Conservation (phyloP, 2,113 vertebrate species). For the Cephalopterus ornatus region DNA sequence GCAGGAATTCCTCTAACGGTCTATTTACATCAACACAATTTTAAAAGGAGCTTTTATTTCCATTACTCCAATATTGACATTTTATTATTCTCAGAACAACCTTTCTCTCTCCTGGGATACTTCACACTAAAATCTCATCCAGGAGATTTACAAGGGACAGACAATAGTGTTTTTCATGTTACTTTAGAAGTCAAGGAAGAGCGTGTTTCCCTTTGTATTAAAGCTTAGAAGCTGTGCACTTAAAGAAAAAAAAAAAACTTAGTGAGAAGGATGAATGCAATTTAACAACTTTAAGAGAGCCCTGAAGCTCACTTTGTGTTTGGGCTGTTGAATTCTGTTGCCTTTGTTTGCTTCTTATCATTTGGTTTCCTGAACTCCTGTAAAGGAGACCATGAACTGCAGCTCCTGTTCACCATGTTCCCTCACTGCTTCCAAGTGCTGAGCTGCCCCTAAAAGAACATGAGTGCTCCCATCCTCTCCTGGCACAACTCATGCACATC, state of each 20-base stretch:
- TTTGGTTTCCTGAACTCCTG: not conserved
- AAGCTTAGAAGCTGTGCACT: not conserved
- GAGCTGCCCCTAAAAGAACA: not conserved
- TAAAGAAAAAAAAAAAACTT: not conserved
- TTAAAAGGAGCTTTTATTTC: constrained; percentile 18
- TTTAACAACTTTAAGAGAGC: not conserved
- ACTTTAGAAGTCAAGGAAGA: constrained; percentile 45
- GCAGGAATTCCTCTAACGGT: not conserved
- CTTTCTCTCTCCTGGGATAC: constrained; percentile 16
- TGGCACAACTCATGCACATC: not conserved
- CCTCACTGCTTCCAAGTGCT: not conserved
- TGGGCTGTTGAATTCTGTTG: not conserved
- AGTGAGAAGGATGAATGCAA: constrained; percentile 6
- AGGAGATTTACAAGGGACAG: constrained; percentile 49
- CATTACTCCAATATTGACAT: not conserved
- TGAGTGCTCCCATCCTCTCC: not conserved
- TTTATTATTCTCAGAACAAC: constrained; percentile 36
- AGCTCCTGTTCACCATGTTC: not conserved
- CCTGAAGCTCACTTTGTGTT: constrained; percentile 10
- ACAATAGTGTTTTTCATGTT: constrained; percentile 27
- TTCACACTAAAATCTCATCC: constrained; percentile 54
- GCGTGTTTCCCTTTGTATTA: constrained; percentile 10
- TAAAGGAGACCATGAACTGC: not conserved
- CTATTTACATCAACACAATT: constrained; percentile 32
- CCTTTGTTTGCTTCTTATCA: not conserved